Base-by-base conservation (phyloP, 2,888 invertebrate genomes). In the Patella pellucida region DNA sequence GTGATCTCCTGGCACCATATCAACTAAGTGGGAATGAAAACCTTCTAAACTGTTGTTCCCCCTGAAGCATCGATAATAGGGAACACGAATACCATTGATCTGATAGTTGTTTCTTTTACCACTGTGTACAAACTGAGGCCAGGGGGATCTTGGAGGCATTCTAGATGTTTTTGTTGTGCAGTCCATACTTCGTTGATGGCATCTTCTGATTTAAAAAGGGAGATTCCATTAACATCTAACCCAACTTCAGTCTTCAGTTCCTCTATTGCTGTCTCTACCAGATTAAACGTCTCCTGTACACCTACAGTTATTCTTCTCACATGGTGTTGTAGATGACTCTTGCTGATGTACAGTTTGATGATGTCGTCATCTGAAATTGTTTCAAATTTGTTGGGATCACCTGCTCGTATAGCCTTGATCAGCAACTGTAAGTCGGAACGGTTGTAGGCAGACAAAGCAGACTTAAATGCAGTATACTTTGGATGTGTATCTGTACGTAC, bases 31-130 rank as follows among this genome's bases (percentile, higher is more conserved):
- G 27, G 62, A 56, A 31, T 72, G 72, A 62, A 72, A 72, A 15
- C 72, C 54, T 41, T 72, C 72, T n/a, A 72, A 72, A 56, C 56
- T 72, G 62, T 14, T 56, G 72, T 56, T 41, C 16, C 56, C 72
- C 1, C 41, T 11, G 15, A n/a, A 52, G 16, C 31, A 54, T 54
- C 54, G 16, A 54, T 72, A 56, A 27, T 31, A 16, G 15, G 56
- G 71, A 52, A 71, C 14, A 11, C 16, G 4, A 16, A 71, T 16
- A 19, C 71, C 71, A 19, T 56, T 71, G 23, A n/a, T n/a, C n/a
- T n/a, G n/a, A 52, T 31, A 11, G 23, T 52, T 0, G 52, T 52
- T 1, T 50, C 11, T 23, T 52, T 71, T 2, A 52, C n/a, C 5
- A 52, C 31, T n/a, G 52, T 71, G 14, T 71, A 71, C 7, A 71